These are phyloP conservation scores for Actias luna DNA, from an alignment of 2,888 invertebrate genomes.

Conservation along the genomic window DNA sequence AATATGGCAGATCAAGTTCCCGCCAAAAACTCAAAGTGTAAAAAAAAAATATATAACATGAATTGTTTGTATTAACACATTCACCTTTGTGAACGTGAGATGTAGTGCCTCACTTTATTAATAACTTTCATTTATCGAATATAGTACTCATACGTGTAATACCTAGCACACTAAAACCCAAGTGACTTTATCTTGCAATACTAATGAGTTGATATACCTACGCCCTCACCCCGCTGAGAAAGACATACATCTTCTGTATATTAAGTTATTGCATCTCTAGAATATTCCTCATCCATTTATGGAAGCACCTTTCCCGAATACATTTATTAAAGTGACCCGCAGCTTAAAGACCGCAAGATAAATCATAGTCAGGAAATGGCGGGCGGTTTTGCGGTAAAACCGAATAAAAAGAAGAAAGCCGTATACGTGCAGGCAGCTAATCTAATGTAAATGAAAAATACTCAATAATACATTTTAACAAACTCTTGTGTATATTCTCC, in stretches of 20 bases:
- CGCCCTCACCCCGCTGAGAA: conserved; percentile 30
- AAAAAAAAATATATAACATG: too few relatives aligned
- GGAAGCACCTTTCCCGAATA: conserved; percentile 72
- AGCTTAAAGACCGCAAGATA: conserved; percentile 72
- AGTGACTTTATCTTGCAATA: background rate
- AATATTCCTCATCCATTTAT: conserved; percentile 67
- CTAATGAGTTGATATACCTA: conserved; percentile 15
- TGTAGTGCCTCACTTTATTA: too few relatives aligned
- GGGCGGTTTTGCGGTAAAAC: conserved; percentile 63
- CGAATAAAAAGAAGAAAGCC: conserved; percentile 63
- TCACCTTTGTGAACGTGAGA: too few relatives aligned
- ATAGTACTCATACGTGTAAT: background rate
- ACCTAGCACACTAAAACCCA: background rate
- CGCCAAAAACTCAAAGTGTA: too few relatives aligned
- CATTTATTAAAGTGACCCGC: conserved; percentile 80
- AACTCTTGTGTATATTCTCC: background rate
- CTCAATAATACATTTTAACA: background rate
- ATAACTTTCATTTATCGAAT: too few relatives aligned
- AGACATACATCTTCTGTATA: conserved; percentile 55
- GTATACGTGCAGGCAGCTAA: conserved; percentile 34
- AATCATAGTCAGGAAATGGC: conserved; percentile 78
- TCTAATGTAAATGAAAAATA: conserved; percentile 26
- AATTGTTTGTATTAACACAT: too few relatives aligned
- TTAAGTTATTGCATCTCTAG: conserved; percentile 69
- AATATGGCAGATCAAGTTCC: too few relatives aligned